Percentiles rank a stretch among this genome's conserved stretches.
phyloP scores from a whole-genome alignment of 2,888 invertebrate genomes.

The Agriopis leucophaearia region DNA sequence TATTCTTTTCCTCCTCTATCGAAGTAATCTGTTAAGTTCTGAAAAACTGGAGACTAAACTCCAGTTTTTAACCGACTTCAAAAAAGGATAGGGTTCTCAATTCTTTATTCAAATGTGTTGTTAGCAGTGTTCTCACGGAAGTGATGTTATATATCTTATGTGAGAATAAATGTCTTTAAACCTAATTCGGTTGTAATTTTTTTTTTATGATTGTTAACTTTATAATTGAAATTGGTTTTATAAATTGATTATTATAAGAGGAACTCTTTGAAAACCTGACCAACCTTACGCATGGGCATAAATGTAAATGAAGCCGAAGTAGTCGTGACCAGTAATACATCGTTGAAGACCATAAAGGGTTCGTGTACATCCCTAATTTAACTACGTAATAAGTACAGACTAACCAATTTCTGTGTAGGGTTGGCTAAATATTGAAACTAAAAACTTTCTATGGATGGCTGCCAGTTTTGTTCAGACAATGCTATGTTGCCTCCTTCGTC shows the following conservation, averaged over 20 bases:
- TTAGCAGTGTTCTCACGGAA: too few species aligned
- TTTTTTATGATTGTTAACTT: too few species aligned
- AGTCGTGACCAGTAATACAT: conserved; percentile 60
- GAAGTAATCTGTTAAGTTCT: neutral
- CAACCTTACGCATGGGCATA: conserved; percentile 36
- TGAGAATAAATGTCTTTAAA: too few species aligned
- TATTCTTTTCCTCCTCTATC: neutral
- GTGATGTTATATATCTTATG: too few species aligned
- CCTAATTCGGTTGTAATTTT: too few species aligned
- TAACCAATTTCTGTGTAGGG: neutral
- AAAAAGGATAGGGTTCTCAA: too few species aligned
- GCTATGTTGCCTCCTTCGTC: neutral
- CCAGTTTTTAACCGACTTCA: too few species aligned
- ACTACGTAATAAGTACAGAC: neutral
- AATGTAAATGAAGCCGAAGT: conserved; percentile 55
- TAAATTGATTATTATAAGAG: too few species aligned
- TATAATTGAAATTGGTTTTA: too few species aligned
- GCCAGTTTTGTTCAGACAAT: neutral
- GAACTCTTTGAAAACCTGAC: conserved; percentile 14
- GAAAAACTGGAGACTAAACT: too few species aligned
- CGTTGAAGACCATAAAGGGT: conserved; percentile 53
- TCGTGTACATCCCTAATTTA: conserved; percentile 61
- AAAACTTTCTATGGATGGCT: neutral
- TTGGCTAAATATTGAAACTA: neutral
- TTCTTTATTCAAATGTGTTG: too few species aligned